Conservation (phyloP, 2,888 invertebrate species). For the Lathronympha strigana region DNA sequence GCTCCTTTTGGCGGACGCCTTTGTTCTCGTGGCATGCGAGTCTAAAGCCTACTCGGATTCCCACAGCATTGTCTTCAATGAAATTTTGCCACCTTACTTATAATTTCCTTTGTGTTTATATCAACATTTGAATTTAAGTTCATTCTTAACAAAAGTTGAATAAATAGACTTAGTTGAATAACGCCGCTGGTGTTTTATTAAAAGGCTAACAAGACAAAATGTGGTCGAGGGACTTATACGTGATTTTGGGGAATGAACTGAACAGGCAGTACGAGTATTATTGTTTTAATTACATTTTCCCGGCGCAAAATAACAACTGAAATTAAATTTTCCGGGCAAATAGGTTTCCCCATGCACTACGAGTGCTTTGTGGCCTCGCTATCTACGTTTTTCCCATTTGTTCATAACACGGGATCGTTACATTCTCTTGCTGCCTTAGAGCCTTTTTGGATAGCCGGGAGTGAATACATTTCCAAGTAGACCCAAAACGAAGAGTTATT, state of each 20-base stretch:
- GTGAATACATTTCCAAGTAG: constrained; percentile 9
- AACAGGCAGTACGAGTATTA: constrained; percentile 51
- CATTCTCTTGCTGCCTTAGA: constrained; percentile 45
- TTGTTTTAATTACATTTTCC: constrained; percentile 65
- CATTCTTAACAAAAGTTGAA: constrained; percentile 51
- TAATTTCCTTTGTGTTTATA: constrained; percentile 58
- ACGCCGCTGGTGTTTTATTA: constrained; percentile 6
- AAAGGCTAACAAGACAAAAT: constrained; percentile 7
- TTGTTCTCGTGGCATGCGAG: constrained; percentile 71
- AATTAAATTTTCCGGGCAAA: constrained; percentile 75
- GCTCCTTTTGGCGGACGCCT: constrained; percentile 59
- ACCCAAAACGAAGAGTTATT: constrained; percentile 10
- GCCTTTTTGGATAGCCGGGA: neutral
- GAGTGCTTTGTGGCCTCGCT: constrained; percentile 49
- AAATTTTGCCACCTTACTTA: constrained; percentile 66
- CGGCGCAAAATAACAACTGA: constrained; percentile 61
- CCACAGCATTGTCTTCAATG: constrained; percentile 60
- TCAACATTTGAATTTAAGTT: constrained; percentile 48
- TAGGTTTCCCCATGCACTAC: constrained; percentile 57
- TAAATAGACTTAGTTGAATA: constrained; percentile 21
- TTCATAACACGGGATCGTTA: constrained; percentile 45
- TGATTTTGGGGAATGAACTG: constrained; percentile 44
- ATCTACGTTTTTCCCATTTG: constrained; percentile 48
- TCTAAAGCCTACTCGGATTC: constrained; percentile 62
- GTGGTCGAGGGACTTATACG: neutral